phyloP scores from a whole-genome alignment of 1,140 invertebrate genomes.

The Drosophila gunungcola region DNA sequence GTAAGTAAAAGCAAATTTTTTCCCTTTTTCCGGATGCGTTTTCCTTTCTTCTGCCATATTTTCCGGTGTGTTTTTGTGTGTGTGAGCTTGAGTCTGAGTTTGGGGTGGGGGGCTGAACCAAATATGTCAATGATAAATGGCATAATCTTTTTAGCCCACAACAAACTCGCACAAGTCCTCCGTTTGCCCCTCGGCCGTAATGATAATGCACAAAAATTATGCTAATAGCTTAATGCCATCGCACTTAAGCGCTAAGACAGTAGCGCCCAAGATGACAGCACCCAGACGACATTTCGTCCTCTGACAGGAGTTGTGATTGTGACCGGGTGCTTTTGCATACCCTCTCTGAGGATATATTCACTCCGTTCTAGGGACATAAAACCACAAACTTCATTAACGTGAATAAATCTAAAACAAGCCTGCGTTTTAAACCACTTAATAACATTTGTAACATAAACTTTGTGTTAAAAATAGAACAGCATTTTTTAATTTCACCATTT shows the following conservation, averaged over 20 bases:
- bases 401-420: no score
- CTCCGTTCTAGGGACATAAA: background rate
- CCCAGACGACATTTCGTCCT: conserved; percentile 8
- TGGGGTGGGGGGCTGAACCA: background rate
- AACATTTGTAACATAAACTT: no score
- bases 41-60: conserved; percentile 6
- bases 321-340: background rate
- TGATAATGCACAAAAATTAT: conserved; percentile 81
- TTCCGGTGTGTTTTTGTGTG: background rate
- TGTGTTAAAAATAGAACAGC: no score
- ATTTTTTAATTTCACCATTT: no score
- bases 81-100: background rate
- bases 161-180: conserved; percentile 23
- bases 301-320: conserved; percentile 20
- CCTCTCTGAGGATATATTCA: background rate
- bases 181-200: conserved; percentile 41
- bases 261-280: conserved; percentile 43
- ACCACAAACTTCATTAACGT: no score
- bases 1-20: conserved; percentile 56
- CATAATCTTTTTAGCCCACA: conserved; percentile 58
- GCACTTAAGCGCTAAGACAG: conserved; percentile 74
- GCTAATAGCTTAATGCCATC: conserved; percentile 80
- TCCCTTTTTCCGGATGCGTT: conserved; percentile 33
- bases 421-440: no score
- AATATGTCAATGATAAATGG: conserved; percentile 78